A percentile compares a stretch with the other conserved stretches of the same genome.
These are phyloP conservation scores for Sternarchorhynchus goeldii DNA, from an alignment of 2,797 vertebrate genomes.

Conservation along the genomic window DNA sequence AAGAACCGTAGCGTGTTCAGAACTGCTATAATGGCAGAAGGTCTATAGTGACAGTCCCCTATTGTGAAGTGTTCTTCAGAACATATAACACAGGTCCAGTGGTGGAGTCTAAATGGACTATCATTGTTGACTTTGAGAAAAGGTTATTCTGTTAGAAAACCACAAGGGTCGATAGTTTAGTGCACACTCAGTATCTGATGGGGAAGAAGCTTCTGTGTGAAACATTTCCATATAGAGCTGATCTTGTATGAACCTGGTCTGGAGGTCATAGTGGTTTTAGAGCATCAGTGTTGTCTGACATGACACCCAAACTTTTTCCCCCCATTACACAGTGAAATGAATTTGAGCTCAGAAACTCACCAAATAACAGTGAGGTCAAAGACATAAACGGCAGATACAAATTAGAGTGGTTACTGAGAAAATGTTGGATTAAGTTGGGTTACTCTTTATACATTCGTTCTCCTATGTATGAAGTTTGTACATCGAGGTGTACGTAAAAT, in stretches of 20 bases:
- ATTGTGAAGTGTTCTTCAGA: conserved; percentile 19
- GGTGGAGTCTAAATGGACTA: conserved; percentile 37
- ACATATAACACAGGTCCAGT: conserved; percentile 34
- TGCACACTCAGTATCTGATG: conserved; percentile 19
- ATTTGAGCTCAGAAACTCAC: conserved; percentile 9
- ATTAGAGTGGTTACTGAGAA: conserved; percentile 14
- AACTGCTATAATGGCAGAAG: conserved; percentile 34
- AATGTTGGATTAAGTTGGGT: conserved; percentile 15
- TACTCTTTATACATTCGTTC: conserved; percentile 47
- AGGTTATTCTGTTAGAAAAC: conserved; percentile 21
- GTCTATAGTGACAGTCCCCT: conserved; percentile 19
- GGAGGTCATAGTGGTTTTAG: conserved; percentile 37
- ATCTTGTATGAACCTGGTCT: conserved; percentile 22
- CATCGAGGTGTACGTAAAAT: background rate
- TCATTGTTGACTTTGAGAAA: conserved; percentile 46
- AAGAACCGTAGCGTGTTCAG: background rate
- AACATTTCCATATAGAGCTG: conserved; percentile 26
- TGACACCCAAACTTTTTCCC: background rate
- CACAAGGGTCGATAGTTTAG: conserved; percentile 34
- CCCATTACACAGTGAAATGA: background rate
- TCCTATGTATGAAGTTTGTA: conserved; percentile 34
- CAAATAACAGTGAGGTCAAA: background rate
- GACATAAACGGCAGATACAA: conserved; percentile 13
- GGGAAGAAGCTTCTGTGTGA: conserved; percentile 21
- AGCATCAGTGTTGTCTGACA: background rate